Conservation (phyloP, 2,113 vertebrate species). For the Coturnix japonica region DNA sequence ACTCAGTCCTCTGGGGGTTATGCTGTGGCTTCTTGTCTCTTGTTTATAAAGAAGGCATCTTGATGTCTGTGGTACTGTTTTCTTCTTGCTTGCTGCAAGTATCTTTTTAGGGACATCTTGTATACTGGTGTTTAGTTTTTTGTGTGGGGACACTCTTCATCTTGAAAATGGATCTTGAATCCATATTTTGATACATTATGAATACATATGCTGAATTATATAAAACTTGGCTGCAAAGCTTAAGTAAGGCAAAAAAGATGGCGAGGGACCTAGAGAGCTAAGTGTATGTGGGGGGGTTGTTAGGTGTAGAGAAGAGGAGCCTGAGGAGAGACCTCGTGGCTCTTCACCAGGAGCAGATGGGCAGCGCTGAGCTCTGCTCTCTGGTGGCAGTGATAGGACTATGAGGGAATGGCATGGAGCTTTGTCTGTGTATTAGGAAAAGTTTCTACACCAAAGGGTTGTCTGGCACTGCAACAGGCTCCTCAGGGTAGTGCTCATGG, state of each 20-base stretch:
- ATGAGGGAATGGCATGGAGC: background rate
- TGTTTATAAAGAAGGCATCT: background rate
- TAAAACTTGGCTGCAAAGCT: background rate
- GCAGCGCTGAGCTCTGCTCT: background rate
- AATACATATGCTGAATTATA: fast-evolving
- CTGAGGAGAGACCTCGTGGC: background rate
- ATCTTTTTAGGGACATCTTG: fast-evolving
- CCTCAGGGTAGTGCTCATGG: background rate
- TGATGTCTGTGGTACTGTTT: background rate
- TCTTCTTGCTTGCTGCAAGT: background rate
- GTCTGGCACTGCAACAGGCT: background rate
- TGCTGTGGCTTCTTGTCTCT: background rate
- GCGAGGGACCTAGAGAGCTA: background rate
- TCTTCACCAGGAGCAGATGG: background rate
- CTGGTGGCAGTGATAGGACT: too few relatives aligned
- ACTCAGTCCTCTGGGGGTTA: background rate
- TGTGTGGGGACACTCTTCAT: background rate
- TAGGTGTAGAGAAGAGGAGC: background rate
- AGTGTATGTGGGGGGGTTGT: background rate
- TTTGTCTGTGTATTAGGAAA: background rate
- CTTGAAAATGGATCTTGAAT: background rate
- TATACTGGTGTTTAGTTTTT: fast-evolving
- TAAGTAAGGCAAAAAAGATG: background rate
- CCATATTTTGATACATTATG: background rate
- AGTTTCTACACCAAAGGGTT: background rate